Evolutionary conservation across 2,113 vertebrate genomes (phyloP).

Genomic region (Anoplopoma fimbria): DNA sequence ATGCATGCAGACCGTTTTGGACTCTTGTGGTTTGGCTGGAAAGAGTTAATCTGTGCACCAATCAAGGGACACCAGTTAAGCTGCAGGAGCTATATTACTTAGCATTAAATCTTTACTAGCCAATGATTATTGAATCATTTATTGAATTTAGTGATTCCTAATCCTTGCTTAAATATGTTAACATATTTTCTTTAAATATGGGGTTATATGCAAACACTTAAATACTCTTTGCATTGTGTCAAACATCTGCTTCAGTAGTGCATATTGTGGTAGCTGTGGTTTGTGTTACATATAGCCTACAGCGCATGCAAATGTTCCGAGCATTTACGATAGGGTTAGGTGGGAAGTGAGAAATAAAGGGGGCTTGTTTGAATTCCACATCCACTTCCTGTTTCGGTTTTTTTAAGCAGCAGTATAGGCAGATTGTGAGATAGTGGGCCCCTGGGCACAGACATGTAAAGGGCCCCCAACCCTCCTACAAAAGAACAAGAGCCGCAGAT

Average conservation of each 20-base stretch:
- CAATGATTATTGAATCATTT: background rate
- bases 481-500: too few relatives aligned
- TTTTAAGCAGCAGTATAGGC: background rate
- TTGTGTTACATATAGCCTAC: background rate
- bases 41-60: background rate
- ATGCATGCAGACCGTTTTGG: slow-evolving; percentile 6
- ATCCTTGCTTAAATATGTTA: background rate
- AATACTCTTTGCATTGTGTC: background rate
- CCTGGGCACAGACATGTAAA: background rate
- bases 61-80: background rate
- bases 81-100: background rate
- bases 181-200: background rate
- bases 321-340: background rate
- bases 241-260: background rate
- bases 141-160: background rate
- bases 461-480: background rate
- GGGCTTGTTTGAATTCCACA: slow-evolving; percentile 30
- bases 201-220: background rate
- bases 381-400: slow-evolving; percentile 29
- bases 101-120: background rate
- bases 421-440: background rate
- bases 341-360: background rate
- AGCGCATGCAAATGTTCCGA: slow-evolving; percentile 3
- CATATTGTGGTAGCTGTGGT: slow-evolving; percentile 15
- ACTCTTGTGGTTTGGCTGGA: background rate